Conservation (phyloP, 23 tunicate species). For the Oikopleura albicans region DNA sequence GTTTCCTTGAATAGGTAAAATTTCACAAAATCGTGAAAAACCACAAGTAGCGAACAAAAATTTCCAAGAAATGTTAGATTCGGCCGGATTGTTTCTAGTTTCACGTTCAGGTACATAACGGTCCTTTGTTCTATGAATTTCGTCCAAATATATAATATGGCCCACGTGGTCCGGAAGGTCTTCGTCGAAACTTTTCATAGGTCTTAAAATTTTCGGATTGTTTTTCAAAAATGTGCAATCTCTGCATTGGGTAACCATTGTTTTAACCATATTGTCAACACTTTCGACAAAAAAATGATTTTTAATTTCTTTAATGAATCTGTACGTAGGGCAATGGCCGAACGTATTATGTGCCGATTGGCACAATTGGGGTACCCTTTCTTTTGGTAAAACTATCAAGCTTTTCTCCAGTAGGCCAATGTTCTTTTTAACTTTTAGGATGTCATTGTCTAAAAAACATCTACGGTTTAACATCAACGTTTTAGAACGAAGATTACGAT, state of each 20-base stretch:
- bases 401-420: no score
- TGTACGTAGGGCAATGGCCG: not conserved
- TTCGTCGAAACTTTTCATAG: not conserved
- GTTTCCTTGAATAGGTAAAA: not conserved
- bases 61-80: not conserved
- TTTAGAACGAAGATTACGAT: no score
- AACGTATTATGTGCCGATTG: not conserved
- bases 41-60: not conserved
- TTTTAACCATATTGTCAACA: not conserved
- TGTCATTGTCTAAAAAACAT: no score
- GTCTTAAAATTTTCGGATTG: not conserved
- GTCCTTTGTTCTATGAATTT: not conserved
- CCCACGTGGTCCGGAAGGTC: not conserved
- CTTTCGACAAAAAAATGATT: not conserved
- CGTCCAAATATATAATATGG: not conserved
- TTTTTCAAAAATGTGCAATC: not conserved
- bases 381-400: no score
- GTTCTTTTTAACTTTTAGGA: no score
- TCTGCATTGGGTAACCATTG: not conserved
- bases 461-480: no score
- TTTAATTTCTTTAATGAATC: not conserved
- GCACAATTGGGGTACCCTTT: no score
- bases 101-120: not conserved
- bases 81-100: not conserved
- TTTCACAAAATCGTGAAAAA: not conserved